Base-by-base conservation (phyloP, 2,113 vertebrate genomes). In the Sapajus apella region DNA sequence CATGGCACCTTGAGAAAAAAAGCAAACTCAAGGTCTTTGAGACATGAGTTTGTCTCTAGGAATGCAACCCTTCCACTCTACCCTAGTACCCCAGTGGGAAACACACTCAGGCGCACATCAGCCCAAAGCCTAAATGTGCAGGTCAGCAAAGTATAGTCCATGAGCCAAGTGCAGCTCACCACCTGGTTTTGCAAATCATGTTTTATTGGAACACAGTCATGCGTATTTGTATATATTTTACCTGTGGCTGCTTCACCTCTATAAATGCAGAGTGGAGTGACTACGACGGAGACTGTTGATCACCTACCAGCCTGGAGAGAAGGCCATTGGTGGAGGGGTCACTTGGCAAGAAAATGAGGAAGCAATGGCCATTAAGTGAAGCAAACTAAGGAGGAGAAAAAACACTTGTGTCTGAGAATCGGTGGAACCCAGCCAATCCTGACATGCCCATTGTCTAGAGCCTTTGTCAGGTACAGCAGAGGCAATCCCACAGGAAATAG, bases 241-340 rank as follows among this genome's bases (percentile, higher is more conserved):
- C n/a, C 75, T 79, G 3, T 8, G 18, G 21, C 30, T 43, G 4
- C 43, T 55, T 94, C 52, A 7, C 9, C 8, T 17, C 40, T n/a
- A 18, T 7, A 52, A 52, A 17, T 52, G 52, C 52, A 88, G n/a
- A 70, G 21, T 0, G 40, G 64, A 85, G 3, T 4, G 32, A 18
- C 35, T 61, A 16, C 55, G 9, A 17, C 61, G 68, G 20, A 86
- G 23, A 83, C 2, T 25, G 96, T 95, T 95, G 83, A 96, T 58
- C 55, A 68, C 52, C 56, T 14, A 32, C 27, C 61, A 80, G 92
- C 81, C 37, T 91, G 91, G 70, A 6, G 11, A 91, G 27, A 85
- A 85, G 40, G 76, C 91, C 64, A 18, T 87, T 97, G 95, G 94
- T 66, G 94, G 97, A 80, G 94, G 88, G 20, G 37, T 80, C 93